Percentiles rank a stretch among this genome's conserved stretches.
These are phyloP conservation scores for Petrophora chlorosata DNA, from an alignment of 2,888 invertebrate genomes.

Conservation along the genomic window DNA sequence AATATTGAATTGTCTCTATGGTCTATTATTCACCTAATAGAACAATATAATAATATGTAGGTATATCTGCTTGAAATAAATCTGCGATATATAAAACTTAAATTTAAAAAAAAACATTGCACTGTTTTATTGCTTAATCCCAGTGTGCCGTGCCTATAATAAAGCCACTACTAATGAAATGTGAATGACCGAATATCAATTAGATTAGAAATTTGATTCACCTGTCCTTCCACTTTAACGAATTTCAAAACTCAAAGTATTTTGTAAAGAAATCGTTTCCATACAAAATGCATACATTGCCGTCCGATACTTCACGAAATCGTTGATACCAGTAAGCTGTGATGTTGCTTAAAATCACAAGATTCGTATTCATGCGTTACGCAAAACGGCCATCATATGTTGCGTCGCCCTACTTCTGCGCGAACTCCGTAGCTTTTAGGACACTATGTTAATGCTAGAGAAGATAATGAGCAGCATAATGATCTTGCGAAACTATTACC, in stretches of 20 bases:
- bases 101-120: neutral
- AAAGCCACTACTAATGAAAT: too few relatives aligned
- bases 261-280: constrained; percentile 52
- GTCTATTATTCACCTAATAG: too few relatives aligned
- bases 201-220: constrained; percentile 7
- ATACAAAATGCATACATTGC: constrained; percentile 17
- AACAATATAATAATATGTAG: too few relatives aligned
- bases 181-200: neutral
- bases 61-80: too few relatives aligned
- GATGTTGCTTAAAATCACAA: constrained; percentile 49
- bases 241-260: constrained; percentile 46
- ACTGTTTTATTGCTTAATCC: too few relatives aligned
- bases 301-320: constrained; percentile 55
- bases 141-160: too few relatives aligned
- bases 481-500: constrained; percentile 1
- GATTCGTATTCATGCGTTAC: constrained; percentile 48
- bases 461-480: constrained; percentile 5
- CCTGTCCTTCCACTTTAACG: constrained; percentile 39
- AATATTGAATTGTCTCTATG: too few relatives aligned
- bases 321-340: constrained; percentile 48
- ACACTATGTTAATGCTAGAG: neutral
- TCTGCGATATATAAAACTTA: too few relatives aligned
- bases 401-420: constrained; percentile 26
- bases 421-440: constrained; percentile 14
- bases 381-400: constrained; percentile 37